Evolutionary conservation across 2,797 vertebrate genomes (phyloP), one percentile per base, ranked within the genome.

Genomic region (Gymnothorax javanicus): DNA sequence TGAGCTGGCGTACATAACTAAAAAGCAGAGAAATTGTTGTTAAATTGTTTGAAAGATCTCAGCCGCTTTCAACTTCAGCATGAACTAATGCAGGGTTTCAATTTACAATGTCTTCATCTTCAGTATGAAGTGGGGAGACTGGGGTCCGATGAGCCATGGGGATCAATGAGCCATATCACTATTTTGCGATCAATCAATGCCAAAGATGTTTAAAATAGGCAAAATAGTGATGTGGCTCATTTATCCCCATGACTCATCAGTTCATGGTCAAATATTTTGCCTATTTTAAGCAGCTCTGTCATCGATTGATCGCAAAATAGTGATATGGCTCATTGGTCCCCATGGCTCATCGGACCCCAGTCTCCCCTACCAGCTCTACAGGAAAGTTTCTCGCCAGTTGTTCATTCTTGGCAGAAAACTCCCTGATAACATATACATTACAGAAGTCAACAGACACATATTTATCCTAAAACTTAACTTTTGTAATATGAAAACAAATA

Each of bases 1-100:
- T 50, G 25, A 79, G 43, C 85, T 77, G 85, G 85, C 62, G 85
- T 59, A 77, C 20, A 82, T 23, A 56, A 15, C 77, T 81, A 25
- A 52, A 82, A 82, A 57, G 56, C 73, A 77, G 27, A 13, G 52
- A 20, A 3, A 82, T 79, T 57, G 57, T 23, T 20, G 57, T 56
- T 82, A 25, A 57, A 6, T 52, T 52, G 0, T 54, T 9, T 8
- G 25, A 15, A 50, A 50, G 75, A 7, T 15, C 43, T 79, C 20
- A 9, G 52, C 15, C 23, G 43, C 52, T 79, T 52, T 43, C 75
- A 3, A 43, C 33, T 33, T 2, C 71, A 8, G 27, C 27, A 43
- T 75, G 12, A 75, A 79, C 33, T 52, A 15, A 20, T 7, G 23
- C 9, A 17, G 75, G 43, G 33, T 50, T 43, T 73, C 71, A 79